Percentiles rank a stretch among this genome's conserved stretches.
Conservation (phyloP, 1,140 invertebrate species). For the Venustaconcha ellipsiformis region DNA sequence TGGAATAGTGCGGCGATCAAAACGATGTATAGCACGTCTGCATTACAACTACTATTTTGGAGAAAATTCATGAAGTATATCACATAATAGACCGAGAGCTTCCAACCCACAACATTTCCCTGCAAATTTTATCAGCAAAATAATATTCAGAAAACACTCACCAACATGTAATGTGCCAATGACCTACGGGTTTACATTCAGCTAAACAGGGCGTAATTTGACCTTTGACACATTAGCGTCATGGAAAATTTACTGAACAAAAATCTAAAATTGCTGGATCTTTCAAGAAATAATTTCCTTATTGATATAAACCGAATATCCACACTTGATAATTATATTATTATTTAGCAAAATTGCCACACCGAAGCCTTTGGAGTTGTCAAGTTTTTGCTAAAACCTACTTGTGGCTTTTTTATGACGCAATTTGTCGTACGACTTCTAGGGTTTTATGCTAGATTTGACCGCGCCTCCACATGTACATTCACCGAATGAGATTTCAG, state of each 20-base stretch:
- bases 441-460: too few relatives aligned
- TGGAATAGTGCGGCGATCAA: slow-evolving; percentile 18
- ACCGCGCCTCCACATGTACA: too few relatives aligned
- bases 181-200: slow-evolving; percentile 68
- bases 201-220: slow-evolving; percentile 48
- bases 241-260: slow-evolving; percentile 8
- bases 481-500: too few relatives aligned
- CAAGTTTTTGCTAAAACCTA: too few relatives aligned
- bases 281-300: too few relatives aligned
- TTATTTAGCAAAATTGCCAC: too few relatives aligned
- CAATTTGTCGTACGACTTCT: too few relatives aligned
- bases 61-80: slow-evolving; percentile 30
- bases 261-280: too few relatives aligned
- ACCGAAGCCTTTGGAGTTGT: too few relatives aligned
- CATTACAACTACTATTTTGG: slow-evolving; percentile 37
- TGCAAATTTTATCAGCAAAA: slow-evolving; percentile 73
- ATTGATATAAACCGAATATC: too few relatives aligned
- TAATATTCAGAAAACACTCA: slow-evolving; percentile 74
- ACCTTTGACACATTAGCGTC: slow-evolving; percentile 58
- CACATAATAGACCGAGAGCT: slow-evolving; percentile 31
- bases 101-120: slow-evolving; percentile 61
- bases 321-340: too few relatives aligned
- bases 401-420: too few relatives aligned
- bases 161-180: slow-evolving; percentile 73
- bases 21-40: slow-evolving; percentile 29